Evolutionary conservation across 2,797 vertebrate genomes (phyloP), one percentile per base, ranked within the genome.

Genomic region (Ctenopoma kingsleyae): DNA sequence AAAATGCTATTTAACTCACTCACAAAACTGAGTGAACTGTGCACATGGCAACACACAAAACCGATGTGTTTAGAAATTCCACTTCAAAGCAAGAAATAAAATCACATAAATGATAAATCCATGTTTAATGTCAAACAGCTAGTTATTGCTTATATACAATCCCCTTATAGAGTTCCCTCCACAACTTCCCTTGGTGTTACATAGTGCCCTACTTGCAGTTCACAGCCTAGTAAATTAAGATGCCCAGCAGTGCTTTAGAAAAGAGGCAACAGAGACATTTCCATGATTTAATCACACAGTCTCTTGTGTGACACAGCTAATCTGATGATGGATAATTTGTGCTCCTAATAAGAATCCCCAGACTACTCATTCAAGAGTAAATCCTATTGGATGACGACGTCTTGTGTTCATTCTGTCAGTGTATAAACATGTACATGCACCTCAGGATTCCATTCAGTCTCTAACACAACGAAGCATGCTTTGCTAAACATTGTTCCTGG

Each of bases 161-260:
- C 41, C 48, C 68, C 78, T 73, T 66, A 74, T 55, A 58, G 60
- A 57, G 51, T 23, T 71, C 59, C 62, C 73, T 46, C 70, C 70
- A 41, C 25, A 20, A 59, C 79, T 13, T 73, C 65, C 51, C 50
- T 60, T 63, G 17, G 19, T 63, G 27, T 62, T 66, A 69, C 67
- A 74, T 32, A 62, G 64, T 17, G 43, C 61, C 61, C 72, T 49
- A 20, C 53, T 70, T 77, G 72, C 64, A 77, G 66, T 87, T 82
- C 84, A 87, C 87, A 90, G 78, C 59, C 72, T 82, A 80, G 81
- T 87, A 84, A 91, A 91, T 90, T 82, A 87, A 79, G 80, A 87
- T 78, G 64, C 77, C 83, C 76, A 74, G 80, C 86, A 58, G 84
- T 5, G 85, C 86, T 85, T 91, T 81, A 82, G 81, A 84, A 89